Base-by-base conservation (phyloP, 2,113 vertebrate species). In the Hippocampus barbouri region DNA sequence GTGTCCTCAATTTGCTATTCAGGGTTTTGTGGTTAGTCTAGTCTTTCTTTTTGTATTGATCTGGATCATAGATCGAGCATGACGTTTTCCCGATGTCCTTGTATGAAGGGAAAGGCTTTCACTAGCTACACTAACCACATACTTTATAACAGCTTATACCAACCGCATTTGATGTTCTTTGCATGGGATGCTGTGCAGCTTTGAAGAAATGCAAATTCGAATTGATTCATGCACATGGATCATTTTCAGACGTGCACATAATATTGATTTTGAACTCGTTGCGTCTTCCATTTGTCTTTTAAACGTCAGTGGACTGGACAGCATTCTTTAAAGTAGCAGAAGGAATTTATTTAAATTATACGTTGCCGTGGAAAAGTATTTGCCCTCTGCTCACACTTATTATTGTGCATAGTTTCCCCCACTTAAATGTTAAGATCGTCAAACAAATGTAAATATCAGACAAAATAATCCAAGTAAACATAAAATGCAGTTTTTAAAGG, bases 61-160 rank as follows among this genome's bases (percentile, higher is more conserved):
- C 78, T 84, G 82, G 72, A 82, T 79, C 83, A 79, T 77, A 79
- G 73, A 79, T 87, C 20, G 2, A 30, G 66, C 43, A 79, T 84
- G 76, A 84, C 72, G 23, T 53, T 68, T 85, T 69, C 76, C 82
- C 79, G 25, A 83, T 86, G 74, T 68, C 72, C 69, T 25, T 88
- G 83, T 85, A 80, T 82, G 70, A 88, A 88, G 84, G 82, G 80
- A 85, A 87, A 82, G 83, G 74, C 75, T 79, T 68, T 59, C 74
- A 81, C 79, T 63, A 69, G 69, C 66, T 79, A 66, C 83, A 34
- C 72, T 60, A 74, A 71, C 68, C 75, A 65, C 83, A 40, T 70
- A 72, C 72, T 84, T 80, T 89, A 89, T 85, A 81, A 51, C 6
- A 20, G 7, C 49, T 8, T 51, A 6, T 51, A 51, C 47, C 78